These are phyloP conservation scores for Sminthurides bifidus DNA, from an alignment of 1,140 invertebrate species.

Conservation along the genomic window DNA sequence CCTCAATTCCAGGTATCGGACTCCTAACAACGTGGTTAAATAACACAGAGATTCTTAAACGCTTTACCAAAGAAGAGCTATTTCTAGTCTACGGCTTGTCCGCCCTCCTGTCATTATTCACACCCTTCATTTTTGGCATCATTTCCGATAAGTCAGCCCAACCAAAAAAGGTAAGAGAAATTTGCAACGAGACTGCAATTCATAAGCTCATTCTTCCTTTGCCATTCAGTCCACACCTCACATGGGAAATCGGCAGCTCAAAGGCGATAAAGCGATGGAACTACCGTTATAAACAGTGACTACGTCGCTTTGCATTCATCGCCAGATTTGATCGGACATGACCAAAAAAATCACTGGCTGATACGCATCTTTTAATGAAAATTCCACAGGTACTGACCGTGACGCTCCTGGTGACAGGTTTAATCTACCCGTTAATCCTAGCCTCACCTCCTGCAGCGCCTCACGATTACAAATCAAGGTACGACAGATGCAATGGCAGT, in stretches of 20 bases:
- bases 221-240: too few species aligned
- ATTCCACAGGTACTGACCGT: constrained; percentile 21
- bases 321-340: too few species aligned
- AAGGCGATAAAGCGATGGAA: too few species aligned
- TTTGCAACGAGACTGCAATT: too few species aligned
- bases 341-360: too few species aligned
- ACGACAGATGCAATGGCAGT: constrained; percentile 10
- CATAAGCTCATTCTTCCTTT: constrained; percentile 1
- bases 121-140: constrained; percentile 29
- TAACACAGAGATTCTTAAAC: constrained; percentile 13
- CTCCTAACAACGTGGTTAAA: constrained; percentile 27
- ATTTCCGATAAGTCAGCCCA: constrained; percentile 27
- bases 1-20: constrained; percentile 23
- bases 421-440: constrained; percentile 25
- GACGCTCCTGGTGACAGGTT: constrained; percentile 21
- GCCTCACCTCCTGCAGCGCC: constrained; percentile 21
- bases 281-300: too few species aligned
- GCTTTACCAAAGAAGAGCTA: constrained; percentile 26
- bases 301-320: too few species aligned
- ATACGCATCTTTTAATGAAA: not conserved
- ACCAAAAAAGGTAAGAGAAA: constrained; percentile 29
- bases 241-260: too few species aligned
- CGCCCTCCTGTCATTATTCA: constrained; percentile 20
- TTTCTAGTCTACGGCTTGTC: constrained; percentile 26
- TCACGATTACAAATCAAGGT: constrained; percentile 9